These are phyloP conservation scores for Mesitornis unicolor DNA, from an alignment of 2,113 vertebrate species.

Conservation along the genomic window DNA sequence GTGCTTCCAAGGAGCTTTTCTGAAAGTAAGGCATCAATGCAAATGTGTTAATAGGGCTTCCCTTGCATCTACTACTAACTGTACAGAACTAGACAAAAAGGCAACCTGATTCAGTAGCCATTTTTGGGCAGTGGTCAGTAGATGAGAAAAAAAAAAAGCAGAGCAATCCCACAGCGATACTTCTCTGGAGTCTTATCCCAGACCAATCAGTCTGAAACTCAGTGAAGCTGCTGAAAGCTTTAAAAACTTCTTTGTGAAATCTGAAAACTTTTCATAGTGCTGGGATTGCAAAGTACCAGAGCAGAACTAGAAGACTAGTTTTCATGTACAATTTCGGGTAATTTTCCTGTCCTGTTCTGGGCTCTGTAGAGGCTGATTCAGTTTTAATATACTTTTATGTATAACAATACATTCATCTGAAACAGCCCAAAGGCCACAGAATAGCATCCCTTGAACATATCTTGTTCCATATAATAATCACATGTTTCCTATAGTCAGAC, in stretches of 20 bases:
- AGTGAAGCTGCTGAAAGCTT: not conserved
- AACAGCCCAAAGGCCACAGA: not conserved
- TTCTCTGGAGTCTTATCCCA: not conserved
- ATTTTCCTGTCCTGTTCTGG: not conserved
- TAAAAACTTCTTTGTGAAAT: not conserved
- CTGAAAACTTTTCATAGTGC: not conserved
- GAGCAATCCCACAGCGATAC: not conserved
- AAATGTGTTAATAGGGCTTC: not conserved
- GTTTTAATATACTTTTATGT: not conserved
- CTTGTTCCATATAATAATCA: not conserved
- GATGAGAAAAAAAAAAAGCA: not conserved
- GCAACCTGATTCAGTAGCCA: not conserved
- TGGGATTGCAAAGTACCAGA: not conserved
- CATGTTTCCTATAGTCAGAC: not conserved
- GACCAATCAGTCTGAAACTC: not conserved
- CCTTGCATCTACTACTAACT: not conserved
- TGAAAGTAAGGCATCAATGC: not conserved
- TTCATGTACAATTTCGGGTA: not conserved
- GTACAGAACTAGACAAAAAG: not conserved
- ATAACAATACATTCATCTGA: not conserved
- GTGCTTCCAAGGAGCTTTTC: not conserved
- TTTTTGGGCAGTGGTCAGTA: not conserved
- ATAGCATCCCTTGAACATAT: not conserved
- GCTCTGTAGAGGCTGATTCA: not conserved
- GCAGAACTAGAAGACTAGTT: not conserved